Evolutionary conservation across 30 jellyfish, hydroid and myxozoan genomes (phyloP).

Genomic region (Nemopilema nomurai): DNA sequence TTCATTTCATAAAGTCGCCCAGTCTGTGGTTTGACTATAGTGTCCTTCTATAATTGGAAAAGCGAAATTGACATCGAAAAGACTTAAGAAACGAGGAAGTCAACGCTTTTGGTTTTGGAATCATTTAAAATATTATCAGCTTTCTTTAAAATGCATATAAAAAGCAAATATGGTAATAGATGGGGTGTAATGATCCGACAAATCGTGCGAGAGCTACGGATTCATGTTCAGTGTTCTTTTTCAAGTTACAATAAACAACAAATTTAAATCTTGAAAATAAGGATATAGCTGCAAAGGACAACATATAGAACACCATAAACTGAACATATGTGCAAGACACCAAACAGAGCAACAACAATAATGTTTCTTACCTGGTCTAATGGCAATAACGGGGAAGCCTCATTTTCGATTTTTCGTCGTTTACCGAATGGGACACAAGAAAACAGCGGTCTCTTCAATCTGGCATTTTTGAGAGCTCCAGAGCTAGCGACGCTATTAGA

Average conservation of each 20-base stretch:
- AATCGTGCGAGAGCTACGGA: too few relatives aligned
- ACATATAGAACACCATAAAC: too few relatives aligned
- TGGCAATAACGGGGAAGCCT: neutral
- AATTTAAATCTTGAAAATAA: too few relatives aligned
- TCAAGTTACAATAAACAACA: too few relatives aligned
- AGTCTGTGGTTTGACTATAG: neutral
- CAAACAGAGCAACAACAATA: neutral
- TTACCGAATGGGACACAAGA: conserved; percentile 66
- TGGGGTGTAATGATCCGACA: too few relatives aligned
- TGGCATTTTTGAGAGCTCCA: neutral
- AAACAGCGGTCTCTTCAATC: conserved; percentile 40
- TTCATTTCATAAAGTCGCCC: conserved; percentile 50
- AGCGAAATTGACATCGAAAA: neutral
- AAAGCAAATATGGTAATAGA: too few relatives aligned
- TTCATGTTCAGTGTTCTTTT: too few relatives aligned
- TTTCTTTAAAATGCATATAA: too few relatives aligned
- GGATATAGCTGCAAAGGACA: too few relatives aligned
- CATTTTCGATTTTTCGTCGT: conserved; percentile 28
- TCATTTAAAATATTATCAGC: too few relatives aligned
- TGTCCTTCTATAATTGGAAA: conserved; percentile 1
- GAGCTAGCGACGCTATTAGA: neutral
- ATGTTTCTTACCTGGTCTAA: neutral
- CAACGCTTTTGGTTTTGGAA: too few relatives aligned
- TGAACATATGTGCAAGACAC: neutral
- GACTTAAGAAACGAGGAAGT: too few relatives aligned